phyloP scores from a whole-genome alignment of 2,797 vertebrate genomes.

The Diceros bicornis region DNA sequence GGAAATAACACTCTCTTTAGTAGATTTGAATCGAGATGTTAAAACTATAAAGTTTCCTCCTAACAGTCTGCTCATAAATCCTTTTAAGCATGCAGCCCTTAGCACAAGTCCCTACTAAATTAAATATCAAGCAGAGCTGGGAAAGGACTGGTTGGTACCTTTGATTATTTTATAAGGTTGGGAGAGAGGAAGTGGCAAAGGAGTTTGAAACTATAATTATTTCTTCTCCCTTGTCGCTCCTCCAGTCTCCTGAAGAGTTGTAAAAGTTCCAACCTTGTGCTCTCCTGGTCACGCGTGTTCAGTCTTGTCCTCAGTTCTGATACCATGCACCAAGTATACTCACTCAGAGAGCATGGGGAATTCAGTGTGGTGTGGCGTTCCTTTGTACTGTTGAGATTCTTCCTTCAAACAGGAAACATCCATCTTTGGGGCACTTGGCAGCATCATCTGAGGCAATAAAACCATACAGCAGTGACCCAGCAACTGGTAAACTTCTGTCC shows the following conservation, averaged over 20 bases:
- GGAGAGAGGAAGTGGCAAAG: conserved; percentile 6
- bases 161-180: conserved; percentile 84
- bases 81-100: conserved; percentile 81
- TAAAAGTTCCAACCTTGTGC: conserved; percentile 56
- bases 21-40: conserved; percentile 70
- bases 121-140: conserved; percentile 85
- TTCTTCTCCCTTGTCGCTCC: conserved; percentile 14
- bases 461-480: background rate
- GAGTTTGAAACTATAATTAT: conserved; percentile 70
- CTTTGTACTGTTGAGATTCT: background rate
- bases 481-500: background rate
- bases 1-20: conserved; percentile 75
- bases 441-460: background rate
- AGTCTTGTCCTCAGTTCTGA: background rate
- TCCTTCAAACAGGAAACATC: conserved; percentile 45
- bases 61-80: conserved; percentile 83
- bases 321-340: background rate
- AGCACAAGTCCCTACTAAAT: conserved; percentile 81
- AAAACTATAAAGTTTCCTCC: conserved; percentile 77
- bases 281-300: background rate
- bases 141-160: conserved; percentile 76
- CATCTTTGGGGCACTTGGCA: background rate
- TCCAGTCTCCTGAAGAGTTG: conserved; percentile 57
- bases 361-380: background rate
- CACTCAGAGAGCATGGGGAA: background rate